phyloP scores from a whole-genome alignment of 1,140 invertebrate species.

The Trachymyrmex septentrionalis region DNA sequence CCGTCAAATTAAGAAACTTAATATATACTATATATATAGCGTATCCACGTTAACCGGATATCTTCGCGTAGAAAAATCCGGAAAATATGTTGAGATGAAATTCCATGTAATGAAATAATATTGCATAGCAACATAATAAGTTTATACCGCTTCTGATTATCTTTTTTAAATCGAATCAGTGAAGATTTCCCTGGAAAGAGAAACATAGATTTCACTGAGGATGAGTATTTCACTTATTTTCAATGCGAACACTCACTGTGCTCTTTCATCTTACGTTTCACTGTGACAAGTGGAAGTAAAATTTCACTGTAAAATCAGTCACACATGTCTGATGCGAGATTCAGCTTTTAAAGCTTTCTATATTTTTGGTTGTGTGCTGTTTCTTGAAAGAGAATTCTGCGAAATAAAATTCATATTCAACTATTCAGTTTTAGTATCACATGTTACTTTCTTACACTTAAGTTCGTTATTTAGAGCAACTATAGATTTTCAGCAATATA shows the following conservation, averaged over 20 bases:
- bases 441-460: background rate
- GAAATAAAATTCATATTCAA: background rate
- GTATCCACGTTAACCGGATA: background rate
- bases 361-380: background rate
- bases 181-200: background rate
- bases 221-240: constrained; percentile 16
- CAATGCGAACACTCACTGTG: background rate
- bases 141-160: background rate
- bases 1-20: constrained; percentile 12
- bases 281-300: background rate
- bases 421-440: background rate
- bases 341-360: background rate
- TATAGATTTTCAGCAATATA: background rate
- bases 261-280: background rate
- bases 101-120: background rate
- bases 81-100: background rate
- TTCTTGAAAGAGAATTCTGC: background rate
- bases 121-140: background rate
- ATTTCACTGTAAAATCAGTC: background rate
- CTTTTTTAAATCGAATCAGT: background rate
- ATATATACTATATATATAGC: constrained; percentile 7
- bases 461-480: background rate
- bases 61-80: background rate
- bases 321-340: background rate
- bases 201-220: constrained; percentile 4